Evolutionary conservation across 2,888 invertebrate species (phyloP).

Genomic region (Pogonocherus hispidulus): DNA sequence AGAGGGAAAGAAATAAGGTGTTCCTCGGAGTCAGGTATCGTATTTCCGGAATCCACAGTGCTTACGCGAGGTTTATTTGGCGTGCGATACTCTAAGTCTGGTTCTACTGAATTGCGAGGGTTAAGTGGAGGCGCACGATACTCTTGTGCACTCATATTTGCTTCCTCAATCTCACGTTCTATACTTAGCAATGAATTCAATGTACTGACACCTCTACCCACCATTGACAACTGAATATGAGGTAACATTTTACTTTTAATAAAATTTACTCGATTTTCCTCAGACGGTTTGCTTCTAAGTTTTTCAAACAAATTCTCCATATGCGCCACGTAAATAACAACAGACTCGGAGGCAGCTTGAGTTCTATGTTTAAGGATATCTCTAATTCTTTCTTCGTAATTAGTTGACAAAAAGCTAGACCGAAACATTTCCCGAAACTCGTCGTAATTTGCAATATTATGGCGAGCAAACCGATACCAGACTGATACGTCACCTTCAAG

Average conservation of each 20-base stretch:
- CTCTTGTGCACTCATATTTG: neutral
- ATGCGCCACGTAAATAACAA: neutral
- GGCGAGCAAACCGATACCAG: no score
- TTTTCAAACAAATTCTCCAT: neutral
- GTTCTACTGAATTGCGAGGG: slow-evolving; percentile 20
- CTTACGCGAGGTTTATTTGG: neutral
- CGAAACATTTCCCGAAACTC: neutral
- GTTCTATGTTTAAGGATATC: neutral
- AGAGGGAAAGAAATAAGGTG: no score
- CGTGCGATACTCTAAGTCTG: neutral
- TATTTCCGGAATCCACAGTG: neutral
- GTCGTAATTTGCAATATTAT: no score
- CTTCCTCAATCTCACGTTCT: slow-evolving; percentile 16
- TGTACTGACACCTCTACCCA: neutral
- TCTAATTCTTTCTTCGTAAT: neutral
- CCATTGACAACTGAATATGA: neutral
- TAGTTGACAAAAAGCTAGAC: neutral
- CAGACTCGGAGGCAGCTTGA: neutral
- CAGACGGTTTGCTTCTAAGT: neutral
- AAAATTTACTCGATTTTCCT: neutral
- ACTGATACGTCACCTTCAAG: no score
- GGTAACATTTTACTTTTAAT: neutral
- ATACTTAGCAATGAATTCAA: neutral
- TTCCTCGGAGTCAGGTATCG: no score
- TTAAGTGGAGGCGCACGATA: slow-evolving; percentile 3